Percentiles rank a stretch among this genome's conserved stretches.
Conservation (phyloP, 2,113 vertebrate species). For the Chloroceryle aenea region DNA sequence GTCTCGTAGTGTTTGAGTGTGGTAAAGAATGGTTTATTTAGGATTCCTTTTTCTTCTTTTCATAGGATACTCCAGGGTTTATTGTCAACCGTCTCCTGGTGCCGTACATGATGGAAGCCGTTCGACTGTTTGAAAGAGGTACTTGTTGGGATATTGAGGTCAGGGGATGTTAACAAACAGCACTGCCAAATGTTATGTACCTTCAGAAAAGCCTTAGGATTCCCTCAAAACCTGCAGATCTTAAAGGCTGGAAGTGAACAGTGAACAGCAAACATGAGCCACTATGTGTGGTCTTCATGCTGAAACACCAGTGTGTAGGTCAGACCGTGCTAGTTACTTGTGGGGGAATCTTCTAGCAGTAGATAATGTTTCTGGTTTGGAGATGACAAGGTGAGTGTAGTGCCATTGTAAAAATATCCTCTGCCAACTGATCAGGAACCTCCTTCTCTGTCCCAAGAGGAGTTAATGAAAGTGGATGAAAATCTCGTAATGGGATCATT, state of each 20-base stretch:
- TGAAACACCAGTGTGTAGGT: background rate
- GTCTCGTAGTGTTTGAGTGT: background rate
- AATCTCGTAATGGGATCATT: background rate
- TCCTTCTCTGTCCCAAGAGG: background rate
- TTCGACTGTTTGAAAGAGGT: conserved; percentile 92
- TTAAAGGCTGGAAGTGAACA: background rate
- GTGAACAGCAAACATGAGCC: background rate
- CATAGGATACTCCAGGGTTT: conserved; percentile 94
- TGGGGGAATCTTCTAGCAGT: background rate
- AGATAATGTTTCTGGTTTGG: background rate
- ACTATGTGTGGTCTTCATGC: background rate
- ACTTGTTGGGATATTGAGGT: background rate
- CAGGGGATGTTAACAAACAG: background rate
- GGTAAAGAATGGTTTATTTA: background rate
- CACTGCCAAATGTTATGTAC: background rate
- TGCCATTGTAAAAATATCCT: background rate
- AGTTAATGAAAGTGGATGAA: background rate
- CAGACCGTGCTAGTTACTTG: background rate
- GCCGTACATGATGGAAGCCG: conserved; percentile 90
- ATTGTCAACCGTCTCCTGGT: conserved; percentile 95
- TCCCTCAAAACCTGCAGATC: background rate
- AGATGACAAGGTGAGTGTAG: background rate
- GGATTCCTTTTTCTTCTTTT: background rate
- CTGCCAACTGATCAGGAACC: background rate
- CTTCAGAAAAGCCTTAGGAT: background rate